Evolutionary conservation across 2,888 invertebrate genomes (phyloP).

Genomic region (Odontocolon sp.): DNA sequence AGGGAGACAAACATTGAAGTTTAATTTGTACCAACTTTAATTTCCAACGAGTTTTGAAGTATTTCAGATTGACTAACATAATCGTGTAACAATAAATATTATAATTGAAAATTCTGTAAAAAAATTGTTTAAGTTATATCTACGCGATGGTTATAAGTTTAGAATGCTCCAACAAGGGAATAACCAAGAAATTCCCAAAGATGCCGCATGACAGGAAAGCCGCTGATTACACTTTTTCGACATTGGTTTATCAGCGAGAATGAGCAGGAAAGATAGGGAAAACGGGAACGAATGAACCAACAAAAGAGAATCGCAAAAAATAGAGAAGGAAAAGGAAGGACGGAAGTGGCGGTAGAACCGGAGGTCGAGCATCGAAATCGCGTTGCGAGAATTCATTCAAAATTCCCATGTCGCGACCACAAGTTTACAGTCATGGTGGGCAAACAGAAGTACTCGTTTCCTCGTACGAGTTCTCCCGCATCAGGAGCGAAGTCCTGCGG

Average conservation of each 20-base stretch:
- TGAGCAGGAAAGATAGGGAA: background rate
- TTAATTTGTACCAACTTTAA: no score
- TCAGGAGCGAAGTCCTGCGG: constrained; percentile 31
- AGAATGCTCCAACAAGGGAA: no score
- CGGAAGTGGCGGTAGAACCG: constrained; percentile 47
- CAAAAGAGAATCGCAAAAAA: background rate
- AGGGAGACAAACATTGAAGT: no score
- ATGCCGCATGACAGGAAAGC: background rate
- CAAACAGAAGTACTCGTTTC: constrained; percentile 10
- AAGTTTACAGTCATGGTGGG: background rate
- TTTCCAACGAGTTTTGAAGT: no score
- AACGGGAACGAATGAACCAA: background rate
- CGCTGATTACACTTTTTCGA: background rate
- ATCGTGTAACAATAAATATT: no score
- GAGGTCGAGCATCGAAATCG: constrained; percentile 16
- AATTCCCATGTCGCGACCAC: constrained; percentile 19
- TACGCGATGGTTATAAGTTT: no score
- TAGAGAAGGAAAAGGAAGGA: background rate
- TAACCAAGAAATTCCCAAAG: background rate
- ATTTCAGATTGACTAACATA: no score
- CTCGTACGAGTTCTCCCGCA: constrained; percentile 5
- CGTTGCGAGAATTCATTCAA: constrained; percentile 23
- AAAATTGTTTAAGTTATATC: no score
- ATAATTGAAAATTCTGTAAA: no score
- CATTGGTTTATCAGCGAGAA: constrained; percentile 13